These are phyloP conservation scores for Drosophila lutescens DNA, from an alignment of 2,888 invertebrate species.

Conservation along the genomic window DNA sequence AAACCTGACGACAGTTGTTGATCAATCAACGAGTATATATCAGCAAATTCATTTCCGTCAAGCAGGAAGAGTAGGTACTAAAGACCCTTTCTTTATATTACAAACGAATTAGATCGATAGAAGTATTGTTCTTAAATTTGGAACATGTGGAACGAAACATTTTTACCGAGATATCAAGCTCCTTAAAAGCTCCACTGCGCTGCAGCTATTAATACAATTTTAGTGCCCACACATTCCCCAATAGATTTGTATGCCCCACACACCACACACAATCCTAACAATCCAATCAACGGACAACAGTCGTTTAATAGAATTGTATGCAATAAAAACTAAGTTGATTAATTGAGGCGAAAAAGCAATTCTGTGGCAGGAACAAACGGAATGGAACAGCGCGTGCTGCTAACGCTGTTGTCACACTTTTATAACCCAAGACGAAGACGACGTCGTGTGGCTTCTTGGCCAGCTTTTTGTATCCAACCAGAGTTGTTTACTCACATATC, in stretches of 20 bases:
- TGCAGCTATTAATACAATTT: not conserved
- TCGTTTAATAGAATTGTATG: constrained; percentile 29
- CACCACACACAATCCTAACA: constrained; percentile 13
- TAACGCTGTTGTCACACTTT: constrained; percentile 21
- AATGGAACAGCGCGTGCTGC: constrained; percentile 52
- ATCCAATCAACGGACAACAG: constrained; percentile 19
- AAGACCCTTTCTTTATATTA: not conserved
- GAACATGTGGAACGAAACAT: not conserved
- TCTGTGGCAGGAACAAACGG: constrained; percentile 21
- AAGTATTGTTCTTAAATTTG: not conserved
- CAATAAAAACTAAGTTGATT: constrained; percentile 29
- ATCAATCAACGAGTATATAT: constrained; percentile 9
- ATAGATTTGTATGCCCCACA: constrained; percentile 27
- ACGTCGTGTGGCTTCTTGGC: constrained; percentile 28
- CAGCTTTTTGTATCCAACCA: constrained; percentile 20
- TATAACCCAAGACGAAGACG: constrained; percentile 9
- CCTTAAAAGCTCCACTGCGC: too few species aligned
- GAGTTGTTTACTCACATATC: constrained; percentile 19
- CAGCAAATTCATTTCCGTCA: not conserved
- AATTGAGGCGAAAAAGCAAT: constrained; percentile 12
- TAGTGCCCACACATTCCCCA: not conserved
- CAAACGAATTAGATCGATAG: not conserved
- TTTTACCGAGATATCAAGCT: not conserved
- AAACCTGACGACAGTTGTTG: constrained; percentile 14
- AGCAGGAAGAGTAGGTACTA: constrained; percentile 1